These are phyloP conservation scores for Tribolium castaneum DNA, from an alignment of 1,140 invertebrate genomes.

Conservation along the genomic window DNA sequence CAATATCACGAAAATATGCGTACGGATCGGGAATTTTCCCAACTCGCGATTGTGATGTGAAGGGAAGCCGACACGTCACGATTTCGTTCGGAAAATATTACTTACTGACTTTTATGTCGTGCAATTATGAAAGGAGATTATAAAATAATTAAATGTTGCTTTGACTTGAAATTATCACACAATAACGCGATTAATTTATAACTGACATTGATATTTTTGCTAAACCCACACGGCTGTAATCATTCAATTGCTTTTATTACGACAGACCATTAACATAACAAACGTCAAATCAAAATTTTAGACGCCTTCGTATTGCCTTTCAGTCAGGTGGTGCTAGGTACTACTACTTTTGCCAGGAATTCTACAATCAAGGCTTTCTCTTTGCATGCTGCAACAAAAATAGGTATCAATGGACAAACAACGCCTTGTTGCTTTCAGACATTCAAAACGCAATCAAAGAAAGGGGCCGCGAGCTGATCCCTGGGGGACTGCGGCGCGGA, in stretches of 20 bases:
- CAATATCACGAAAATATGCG: background rate
- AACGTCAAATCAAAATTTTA: slow-evolving; percentile 21
- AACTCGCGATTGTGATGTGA: background rate
- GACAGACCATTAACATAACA: background rate
- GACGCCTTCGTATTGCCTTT: background rate
- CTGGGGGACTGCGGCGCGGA: background rate
- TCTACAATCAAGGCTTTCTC: background rate
- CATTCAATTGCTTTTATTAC: slow-evolving; percentile 23
- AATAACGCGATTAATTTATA: slow-evolving; percentile 30
- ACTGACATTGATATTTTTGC: slow-evolving; percentile 30
- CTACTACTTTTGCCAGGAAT: background rate
- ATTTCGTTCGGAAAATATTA: background rate
- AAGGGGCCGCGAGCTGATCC: background rate
- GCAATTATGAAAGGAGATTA: slow-evolving; percentile 28
- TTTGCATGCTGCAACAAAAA: background rate
- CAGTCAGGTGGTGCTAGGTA: background rate
- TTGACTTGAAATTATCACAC: slow-evolving; percentile 30
- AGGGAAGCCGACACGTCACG: background rate
- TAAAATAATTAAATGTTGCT: slow-evolving; percentile 32
- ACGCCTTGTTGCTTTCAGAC: background rate
- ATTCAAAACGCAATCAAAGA: background rate
- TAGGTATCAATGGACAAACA: background rate
- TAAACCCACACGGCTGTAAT: slow-evolving; percentile 12
- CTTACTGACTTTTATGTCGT: background rate
- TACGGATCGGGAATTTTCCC: background rate